These are phyloP conservation scores for Leistus spinibarbis DNA, from an alignment of 2,888 invertebrate species.

Conservation along the genomic window DNA sequence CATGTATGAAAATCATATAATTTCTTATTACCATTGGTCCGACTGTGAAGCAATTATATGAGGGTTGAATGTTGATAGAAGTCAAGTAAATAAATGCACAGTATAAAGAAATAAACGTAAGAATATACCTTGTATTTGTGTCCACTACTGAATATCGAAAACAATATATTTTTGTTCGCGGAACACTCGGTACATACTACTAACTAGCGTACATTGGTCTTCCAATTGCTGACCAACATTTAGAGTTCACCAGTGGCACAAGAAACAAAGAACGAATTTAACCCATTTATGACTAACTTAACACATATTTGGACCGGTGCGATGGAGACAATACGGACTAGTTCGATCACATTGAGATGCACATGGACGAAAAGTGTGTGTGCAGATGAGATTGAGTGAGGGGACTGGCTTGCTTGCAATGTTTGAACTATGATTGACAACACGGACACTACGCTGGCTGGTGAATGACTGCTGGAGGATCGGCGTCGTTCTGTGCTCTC, in stretches of 20 bases:
- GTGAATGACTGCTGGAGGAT: not conserved
- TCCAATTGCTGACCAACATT: not conserved
- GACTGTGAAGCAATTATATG: not conserved
- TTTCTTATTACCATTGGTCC: too few species aligned
- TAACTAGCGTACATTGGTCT: not conserved
- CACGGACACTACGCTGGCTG: conserved; percentile 1
- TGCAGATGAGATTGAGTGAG: not conserved
- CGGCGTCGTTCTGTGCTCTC: not conserved
- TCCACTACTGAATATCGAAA: not conserved
- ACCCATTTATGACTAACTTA: conserved; percentile 4
- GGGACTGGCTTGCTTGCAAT: not conserved
- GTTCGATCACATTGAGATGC: not conserved
- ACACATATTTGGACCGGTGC: not conserved
- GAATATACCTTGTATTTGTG: not conserved
- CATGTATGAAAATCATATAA: too few species aligned
- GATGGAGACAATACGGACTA: not conserved
- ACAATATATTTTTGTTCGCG: not conserved
- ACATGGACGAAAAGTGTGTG: not conserved
- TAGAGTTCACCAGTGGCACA: not conserved
- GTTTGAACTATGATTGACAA: not conserved
- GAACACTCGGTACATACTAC: conserved; percentile 1
- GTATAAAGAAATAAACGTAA: not conserved
- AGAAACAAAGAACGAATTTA: not conserved
- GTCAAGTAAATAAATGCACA: not conserved
- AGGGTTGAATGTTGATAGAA: not conserved